Base-by-base conservation (phyloP, 2,888 invertebrate genomes). In the Ephialtes manifestator region DNA sequence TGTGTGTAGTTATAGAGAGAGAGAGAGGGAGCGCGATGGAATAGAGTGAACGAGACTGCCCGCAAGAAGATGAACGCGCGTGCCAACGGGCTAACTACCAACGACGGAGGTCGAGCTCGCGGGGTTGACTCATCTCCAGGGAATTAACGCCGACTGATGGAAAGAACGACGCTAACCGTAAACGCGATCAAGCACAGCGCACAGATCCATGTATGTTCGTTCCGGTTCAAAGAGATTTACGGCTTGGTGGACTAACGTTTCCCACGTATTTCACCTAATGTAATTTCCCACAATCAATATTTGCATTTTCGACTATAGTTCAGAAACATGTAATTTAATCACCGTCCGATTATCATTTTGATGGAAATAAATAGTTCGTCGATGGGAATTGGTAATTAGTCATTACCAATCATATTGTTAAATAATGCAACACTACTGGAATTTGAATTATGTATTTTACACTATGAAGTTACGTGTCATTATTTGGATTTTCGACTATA, bases 41-140 rank as follows among this genome's bases (percentile, higher is more conserved):
- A 74, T 20, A 63, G 55, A 77, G 11, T 28, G 48, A 72, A 58
- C 65, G 48, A 78, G 46, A 74, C n/a, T 35, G 51, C 53, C 77
- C 46, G 70, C 76, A 55, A 68, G 60, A 75, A 75, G 68, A 87
- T 84, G 70, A 80, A 83, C 77, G 70, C 75, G 72, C 85, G 83
- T 86, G 83, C 82, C 86, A 80, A 79, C 70, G 46, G 39, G 35
- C 79, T 20, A 70, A 83, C 79, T 53, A 20, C 20, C 7, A 20
- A 13, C 53, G 43, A 46, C 18, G 28, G 55, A 28, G 18, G 39
- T 53, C 20, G 43, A 53, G 53, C 28, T 51, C 18, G 43, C 43
- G 43, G 58, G 20, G 55, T 78, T 53, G 78, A 80, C 80, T 75
- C 75, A 67, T 76, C 75, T 83, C 72, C 53, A 18, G 78, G 78